Conservation (phyloP, 2,888 invertebrate species). For the Griposia aprilina region DNA sequence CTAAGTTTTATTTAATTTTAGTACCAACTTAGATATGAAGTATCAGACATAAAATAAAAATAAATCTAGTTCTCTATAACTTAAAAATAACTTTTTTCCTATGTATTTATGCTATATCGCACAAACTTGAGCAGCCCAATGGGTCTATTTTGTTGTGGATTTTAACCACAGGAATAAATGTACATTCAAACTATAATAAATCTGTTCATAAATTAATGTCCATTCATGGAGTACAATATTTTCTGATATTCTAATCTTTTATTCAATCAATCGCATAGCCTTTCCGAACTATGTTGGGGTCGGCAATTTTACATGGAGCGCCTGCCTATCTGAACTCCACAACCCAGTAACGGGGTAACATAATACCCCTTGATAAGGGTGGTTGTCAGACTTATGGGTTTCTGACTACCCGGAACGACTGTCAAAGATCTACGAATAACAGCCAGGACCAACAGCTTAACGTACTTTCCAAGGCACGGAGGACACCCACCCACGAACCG, state of each 20-base stretch:
- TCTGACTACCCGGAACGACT: neutral
- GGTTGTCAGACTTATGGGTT: neutral
- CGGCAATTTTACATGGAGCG: neutral
- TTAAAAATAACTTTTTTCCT: constrained; percentile 41
- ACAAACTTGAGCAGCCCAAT: constrained; percentile 59
- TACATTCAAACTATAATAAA: constrained; percentile 20
- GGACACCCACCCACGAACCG: too few species aligned
- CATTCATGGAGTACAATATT: neutral
- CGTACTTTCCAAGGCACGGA: too few species aligned
- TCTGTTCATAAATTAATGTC: constrained; percentile 12
- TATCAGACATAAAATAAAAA: constrained; percentile 41
- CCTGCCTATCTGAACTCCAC: neutral
- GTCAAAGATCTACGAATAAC: too few species aligned
- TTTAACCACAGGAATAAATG: constrained; percentile 30
- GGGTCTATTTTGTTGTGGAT: constrained; percentile 33
- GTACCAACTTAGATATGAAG: constrained; percentile 48
- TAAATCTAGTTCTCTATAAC: constrained; percentile 30
- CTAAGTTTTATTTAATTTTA: constrained; percentile 40
- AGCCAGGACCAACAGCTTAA: too few species aligned
- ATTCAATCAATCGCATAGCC: neutral
- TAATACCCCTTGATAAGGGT: neutral
- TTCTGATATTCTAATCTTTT: neutral
- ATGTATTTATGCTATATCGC: constrained; percentile 32
- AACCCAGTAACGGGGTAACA: neutral
- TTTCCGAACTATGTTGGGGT: neutral